Conservation (phyloP, 2,888 invertebrate species). For the Nomada hirtipes region DNA sequence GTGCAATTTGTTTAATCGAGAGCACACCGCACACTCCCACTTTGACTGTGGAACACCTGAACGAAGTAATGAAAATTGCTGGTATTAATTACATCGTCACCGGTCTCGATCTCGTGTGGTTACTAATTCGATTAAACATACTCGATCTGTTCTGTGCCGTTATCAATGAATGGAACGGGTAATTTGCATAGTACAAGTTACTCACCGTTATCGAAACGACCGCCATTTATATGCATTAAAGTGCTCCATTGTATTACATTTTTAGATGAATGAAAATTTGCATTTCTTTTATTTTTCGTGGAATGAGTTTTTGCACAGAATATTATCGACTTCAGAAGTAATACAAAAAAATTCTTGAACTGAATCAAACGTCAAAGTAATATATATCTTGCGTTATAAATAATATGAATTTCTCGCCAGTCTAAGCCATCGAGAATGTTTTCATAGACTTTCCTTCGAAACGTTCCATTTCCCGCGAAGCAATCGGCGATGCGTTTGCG, state of each 20-base stretch:
- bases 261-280: neutral
- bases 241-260: neutral
- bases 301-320: too few species aligned
- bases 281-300: too few species aligned
- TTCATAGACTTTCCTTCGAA: constrained; percentile 15
- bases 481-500: constrained; percentile 18
- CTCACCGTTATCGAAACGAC: neutral
- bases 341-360: too few species aligned
- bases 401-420: neutral
- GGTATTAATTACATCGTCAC: constrained; percentile 26
- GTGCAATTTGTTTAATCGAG: constrained; percentile 40
- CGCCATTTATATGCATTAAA: neutral
- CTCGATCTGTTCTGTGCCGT: neutral
- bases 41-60: constrained; percentile 11
- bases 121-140: constrained; percentile 21
- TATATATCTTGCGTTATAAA: neutral
- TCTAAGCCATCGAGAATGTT: neutral
- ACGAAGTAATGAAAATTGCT: constrained; percentile 31
- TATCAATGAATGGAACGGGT: neutral
- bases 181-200: neutral
- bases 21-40: neutral
- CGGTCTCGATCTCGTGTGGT: neutral
- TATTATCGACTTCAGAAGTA: too few species aligned
- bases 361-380: too few species aligned
- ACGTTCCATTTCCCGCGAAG: constrained; percentile 1